Evolutionary conservation across 2,113 vertebrate species (phyloP).

Genomic region (Rhombomys opimus): DNA sequence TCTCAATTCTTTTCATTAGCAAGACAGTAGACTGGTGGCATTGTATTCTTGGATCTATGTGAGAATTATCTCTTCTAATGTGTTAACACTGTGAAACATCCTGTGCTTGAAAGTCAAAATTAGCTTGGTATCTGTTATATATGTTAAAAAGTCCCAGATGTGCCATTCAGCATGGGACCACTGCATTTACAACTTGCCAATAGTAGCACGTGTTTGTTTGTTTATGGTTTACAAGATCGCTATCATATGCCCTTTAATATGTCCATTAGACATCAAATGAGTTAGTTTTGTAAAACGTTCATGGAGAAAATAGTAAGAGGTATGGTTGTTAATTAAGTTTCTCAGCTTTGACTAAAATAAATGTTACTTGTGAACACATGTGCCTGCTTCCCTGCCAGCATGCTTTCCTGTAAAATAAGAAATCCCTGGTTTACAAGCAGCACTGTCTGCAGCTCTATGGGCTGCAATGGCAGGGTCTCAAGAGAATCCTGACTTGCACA

Average conservation of each 20-base stretch:
- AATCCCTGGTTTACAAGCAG: conserved; percentile 34
- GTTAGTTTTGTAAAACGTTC: conserved; percentile 62
- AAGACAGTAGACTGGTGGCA: background rate
- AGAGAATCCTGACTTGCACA: background rate
- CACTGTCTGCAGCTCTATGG: background rate
- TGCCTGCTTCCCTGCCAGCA: conserved; percentile 49
- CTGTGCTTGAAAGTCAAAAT: conserved; percentile 21
- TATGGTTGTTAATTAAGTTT: conserved; percentile 76
- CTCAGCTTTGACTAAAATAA: conserved; percentile 72
- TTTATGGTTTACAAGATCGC: conserved; percentile 52
- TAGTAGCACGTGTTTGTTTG: background rate
- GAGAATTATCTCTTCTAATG: background rate
- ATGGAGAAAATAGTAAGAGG: conserved; percentile 45
- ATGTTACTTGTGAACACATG: conserved; percentile 67
- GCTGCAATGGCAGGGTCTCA: background rate
- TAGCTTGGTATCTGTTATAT: background rate
- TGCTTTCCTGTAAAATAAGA: conserved; percentile 67
- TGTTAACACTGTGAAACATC: background rate
- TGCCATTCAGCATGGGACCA: conserved; percentile 33
- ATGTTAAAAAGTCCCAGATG: background rate
- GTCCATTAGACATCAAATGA: conserved; percentile 66
- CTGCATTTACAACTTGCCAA: conserved; percentile 31
- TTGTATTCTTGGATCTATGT: conserved; percentile 2
- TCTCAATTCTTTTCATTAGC: background rate
- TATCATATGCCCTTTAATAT: conserved; percentile 69